Conservation (phyloP, 1,140 invertebrate genomes). For the Hirudo medicinalis region DNA sequence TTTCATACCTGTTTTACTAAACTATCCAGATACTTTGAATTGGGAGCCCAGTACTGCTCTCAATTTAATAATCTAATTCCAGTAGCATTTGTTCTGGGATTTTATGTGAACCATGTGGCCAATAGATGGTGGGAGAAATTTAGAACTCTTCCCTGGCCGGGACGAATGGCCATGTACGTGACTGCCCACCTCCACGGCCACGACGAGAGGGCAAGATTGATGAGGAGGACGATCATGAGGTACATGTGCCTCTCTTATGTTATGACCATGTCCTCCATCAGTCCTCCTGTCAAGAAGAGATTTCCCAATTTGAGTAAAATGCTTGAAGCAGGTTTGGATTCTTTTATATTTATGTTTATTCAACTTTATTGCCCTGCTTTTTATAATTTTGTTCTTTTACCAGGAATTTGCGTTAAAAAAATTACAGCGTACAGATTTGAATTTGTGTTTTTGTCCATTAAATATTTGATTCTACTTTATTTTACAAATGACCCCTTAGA, state of each 20-base stretch:
- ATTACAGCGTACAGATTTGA: not conserved
- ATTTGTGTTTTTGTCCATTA: too few species aligned
- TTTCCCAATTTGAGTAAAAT: conserved; percentile 77
- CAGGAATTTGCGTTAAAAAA: not conserved
- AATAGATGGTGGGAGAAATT: conserved; percentile 17
- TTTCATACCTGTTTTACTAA: not conserved
- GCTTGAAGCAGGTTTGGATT: conserved; percentile 58
- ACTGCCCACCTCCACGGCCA: conserved; percentile 14
- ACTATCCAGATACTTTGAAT: conserved; percentile 25
- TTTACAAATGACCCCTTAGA: not conserved
- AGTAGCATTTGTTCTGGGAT: conserved; percentile 33
- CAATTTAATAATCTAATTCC: conserved; percentile 26
- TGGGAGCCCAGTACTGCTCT: conserved; percentile 26
- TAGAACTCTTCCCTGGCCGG: conserved; percentile 19
- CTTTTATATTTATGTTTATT: not conserved
- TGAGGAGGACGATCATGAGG: conserved; percentile 18
- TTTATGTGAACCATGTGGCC: conserved; percentile 27
- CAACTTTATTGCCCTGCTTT: not conserved
- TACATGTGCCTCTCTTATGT: conserved; percentile 53
- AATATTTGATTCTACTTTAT: too few species aligned
- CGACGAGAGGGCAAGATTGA: conserved; percentile 3
- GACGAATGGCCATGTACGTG: conserved; percentile 16
- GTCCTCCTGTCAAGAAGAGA: conserved; percentile 74
- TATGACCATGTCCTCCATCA: conserved; percentile 55
- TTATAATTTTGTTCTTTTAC: not conserved